Conservation (phyloP, 2,797 vertebrate species). For the Myiotriccus ornatus region DNA sequence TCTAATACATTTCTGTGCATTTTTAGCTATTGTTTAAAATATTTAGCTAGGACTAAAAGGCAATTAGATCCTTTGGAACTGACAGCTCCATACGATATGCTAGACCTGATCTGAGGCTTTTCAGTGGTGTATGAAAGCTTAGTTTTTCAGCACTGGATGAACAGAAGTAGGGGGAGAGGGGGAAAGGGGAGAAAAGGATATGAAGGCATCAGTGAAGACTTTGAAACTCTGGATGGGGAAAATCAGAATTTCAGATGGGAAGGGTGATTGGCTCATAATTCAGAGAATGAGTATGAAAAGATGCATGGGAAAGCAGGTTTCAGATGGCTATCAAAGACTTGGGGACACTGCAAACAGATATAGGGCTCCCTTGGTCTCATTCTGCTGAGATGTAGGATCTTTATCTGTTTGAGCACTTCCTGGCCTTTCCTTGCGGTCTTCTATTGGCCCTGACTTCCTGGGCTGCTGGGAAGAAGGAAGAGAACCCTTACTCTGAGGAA, state of each 20-base stretch:
- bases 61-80: neutral
- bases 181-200: neutral
- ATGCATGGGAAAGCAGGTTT: neutral
- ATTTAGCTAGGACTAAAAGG: neutral
- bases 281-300: neutral
- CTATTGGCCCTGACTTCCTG: neutral
- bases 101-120: neutral
- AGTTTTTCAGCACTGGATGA: neutral
- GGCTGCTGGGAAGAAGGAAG: neutral
- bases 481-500: neutral
- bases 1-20: neutral
- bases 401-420: neutral
- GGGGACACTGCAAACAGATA: neutral
- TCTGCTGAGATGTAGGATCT: neutral
- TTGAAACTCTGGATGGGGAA: neutral
- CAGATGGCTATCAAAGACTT: neutral
- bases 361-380: neutral
- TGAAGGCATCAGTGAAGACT: neutral
- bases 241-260: neutral
- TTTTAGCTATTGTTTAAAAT: neutral
- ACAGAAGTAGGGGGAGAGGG: accelerated
- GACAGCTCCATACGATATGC: neutral
- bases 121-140: neutral
- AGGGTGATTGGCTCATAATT: neutral
- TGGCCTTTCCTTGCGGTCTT: neutral